phyloP scores from a whole-genome alignment of 2,113 vertebrate genomes.

The Calidris pugnax region DNA sequence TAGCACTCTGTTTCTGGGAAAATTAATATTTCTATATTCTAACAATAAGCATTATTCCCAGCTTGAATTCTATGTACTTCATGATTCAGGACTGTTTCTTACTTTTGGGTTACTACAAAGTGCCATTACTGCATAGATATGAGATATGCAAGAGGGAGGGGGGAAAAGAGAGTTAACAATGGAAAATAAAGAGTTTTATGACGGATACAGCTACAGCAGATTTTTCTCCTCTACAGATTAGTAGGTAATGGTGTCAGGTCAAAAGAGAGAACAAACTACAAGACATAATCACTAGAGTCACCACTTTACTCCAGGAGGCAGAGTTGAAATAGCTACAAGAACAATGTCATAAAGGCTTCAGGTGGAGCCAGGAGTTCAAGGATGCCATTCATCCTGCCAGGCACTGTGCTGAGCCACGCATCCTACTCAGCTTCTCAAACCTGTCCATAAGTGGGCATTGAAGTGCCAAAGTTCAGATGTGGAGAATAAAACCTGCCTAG shows the following conservation, averaged over 20 bases:
- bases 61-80: background rate
- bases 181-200: background rate
- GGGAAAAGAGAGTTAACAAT: background rate
- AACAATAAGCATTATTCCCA: background rate
- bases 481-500: background rate
- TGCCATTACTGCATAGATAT: background rate
- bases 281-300: background rate
- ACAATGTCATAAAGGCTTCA: background rate
- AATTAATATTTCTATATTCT: background rate
- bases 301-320: background rate
- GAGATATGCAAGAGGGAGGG: background rate
- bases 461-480: background rate
- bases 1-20: background rate
- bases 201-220: background rate
- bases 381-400: background rate
- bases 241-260: background rate
- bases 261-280: background rate
- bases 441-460: accelerated
- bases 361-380: background rate
- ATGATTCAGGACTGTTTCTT: background rate
- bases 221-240: background rate
- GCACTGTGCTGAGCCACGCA: background rate
- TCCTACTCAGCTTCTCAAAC: background rate
- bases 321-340: background rate
- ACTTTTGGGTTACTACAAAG: background rate